phyloP scores from a whole-genome alignment of 2,797 vertebrate genomes.

The Danio aesculapii region DNA sequence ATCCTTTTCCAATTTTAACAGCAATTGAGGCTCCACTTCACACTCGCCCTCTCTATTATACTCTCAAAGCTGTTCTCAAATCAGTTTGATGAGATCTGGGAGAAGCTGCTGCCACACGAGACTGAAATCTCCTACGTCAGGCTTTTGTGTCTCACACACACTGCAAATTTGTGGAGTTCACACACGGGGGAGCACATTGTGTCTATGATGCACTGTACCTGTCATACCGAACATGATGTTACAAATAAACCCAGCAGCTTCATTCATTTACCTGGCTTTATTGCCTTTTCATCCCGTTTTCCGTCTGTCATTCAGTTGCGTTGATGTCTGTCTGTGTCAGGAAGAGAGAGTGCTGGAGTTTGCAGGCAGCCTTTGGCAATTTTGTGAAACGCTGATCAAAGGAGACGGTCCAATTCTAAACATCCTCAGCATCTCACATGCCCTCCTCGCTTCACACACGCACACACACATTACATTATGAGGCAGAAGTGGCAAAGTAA shows the following conservation, averaged over 20 bases:
- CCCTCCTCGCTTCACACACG: background rate
- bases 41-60: conserved; percentile 20
- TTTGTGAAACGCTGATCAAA: conserved; percentile 46
- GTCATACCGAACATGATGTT: conserved; percentile 38
- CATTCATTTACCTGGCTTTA: conserved; percentile 23
- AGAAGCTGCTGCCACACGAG: conserved; percentile 41
- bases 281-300: conserved; percentile 3
- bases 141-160: conserved; percentile 43
- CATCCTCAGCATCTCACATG: conserved; percentile 31
- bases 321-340: conserved; percentile 39
- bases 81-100: conserved; percentile 41
- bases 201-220: conserved; percentile 31
- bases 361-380: conserved; percentile 37
- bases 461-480: conserved; percentile 9
- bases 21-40: conserved; percentile 22
- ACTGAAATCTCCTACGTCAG: conserved; percentile 37
- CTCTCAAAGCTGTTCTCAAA: conserved; percentile 41
- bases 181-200: conserved; percentile 30
- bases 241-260: conserved; percentile 31
- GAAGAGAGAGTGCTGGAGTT: conserved; percentile 27
- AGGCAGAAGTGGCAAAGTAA: conserved; percentile 7
- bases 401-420: conserved; percentile 45
- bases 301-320: conserved; percentile 14
- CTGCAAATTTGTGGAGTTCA: conserved; percentile 35
- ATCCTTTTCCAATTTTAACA: conserved; percentile 33